Evolutionary conservation across 2,113 vertebrate genomes (phyloP).

Genomic region (Struthidea cinerea): DNA sequence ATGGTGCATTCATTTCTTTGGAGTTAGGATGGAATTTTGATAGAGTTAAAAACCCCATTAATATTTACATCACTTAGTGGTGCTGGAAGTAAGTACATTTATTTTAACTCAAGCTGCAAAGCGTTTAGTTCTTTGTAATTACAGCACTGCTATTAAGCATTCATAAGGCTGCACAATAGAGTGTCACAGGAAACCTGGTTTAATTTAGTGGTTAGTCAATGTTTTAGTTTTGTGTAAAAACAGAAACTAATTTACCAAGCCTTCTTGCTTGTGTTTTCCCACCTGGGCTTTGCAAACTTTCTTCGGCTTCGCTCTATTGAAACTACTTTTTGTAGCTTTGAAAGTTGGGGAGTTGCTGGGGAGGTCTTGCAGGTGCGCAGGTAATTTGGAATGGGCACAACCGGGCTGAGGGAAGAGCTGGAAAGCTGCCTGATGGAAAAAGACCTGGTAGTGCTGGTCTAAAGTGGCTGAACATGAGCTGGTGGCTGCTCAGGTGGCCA

Average conservation of each 20-base stretch:
- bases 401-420: neutral
- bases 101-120: slow-evolving; percentile 39
- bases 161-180: slow-evolving; percentile 28
- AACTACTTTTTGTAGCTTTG: neutral
- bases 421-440: neutral
- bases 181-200: slow-evolving; percentile 25
- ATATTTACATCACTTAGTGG: slow-evolving; percentile 43
- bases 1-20: neutral
- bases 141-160: slow-evolving; percentile 42
- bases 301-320: neutral
- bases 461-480: neutral
- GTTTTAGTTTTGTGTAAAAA: slow-evolving; percentile 40
- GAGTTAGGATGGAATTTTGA: slow-evolving; percentile 14
- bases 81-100: slow-evolving; percentile 15
- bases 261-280: neutral
- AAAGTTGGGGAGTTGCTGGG: neutral
- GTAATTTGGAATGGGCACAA: neutral
- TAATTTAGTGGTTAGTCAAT: slow-evolving; percentile 49
- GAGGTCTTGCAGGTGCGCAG: neutral
- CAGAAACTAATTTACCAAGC: slow-evolving; percentile 10
- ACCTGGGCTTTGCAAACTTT: neutral
- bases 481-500: neutral
- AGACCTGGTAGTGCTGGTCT: neutral
- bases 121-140: slow-evolving; percentile 39
- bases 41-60: slow-evolving; percentile 39